Evolutionary conservation across 2,888 invertebrate species (phyloP).

Genomic region (Drosophila emarginata): DNA sequence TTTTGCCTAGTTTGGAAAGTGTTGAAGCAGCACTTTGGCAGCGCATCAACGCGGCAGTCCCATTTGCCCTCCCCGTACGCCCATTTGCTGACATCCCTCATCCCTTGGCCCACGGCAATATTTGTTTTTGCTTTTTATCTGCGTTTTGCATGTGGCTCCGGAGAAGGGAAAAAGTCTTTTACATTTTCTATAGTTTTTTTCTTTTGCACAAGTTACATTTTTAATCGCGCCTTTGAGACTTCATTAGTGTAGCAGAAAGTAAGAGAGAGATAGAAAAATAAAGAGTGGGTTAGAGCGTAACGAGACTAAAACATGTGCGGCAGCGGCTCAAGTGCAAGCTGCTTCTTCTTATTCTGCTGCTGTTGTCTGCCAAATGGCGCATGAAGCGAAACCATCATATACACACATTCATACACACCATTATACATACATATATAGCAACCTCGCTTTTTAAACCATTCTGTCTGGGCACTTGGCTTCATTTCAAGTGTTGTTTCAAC

Average conservation of each 20-base stretch:
- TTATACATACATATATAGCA: background rate
- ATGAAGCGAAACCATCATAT: constrained; percentile 51
- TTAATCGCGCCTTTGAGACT: constrained; percentile 78
- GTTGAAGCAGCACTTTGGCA: constrained; percentile 78
- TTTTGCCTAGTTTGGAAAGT: constrained; percentile 59
- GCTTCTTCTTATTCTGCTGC: constrained; percentile 39
- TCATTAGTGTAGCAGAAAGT: constrained; percentile 64
- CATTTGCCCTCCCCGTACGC: too few relatives aligned
- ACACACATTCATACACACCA: too few relatives aligned
- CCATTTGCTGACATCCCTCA: background rate
- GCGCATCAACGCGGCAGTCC: constrained; percentile 62
- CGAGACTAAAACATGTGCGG: constrained; percentile 62
- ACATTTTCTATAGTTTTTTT: constrained; percentile 57
- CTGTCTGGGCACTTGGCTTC: constrained; percentile 62
- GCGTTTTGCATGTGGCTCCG: constrained; percentile 61
- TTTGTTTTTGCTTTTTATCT: constrained; percentile 71
- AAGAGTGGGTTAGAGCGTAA: constrained; percentile 14
- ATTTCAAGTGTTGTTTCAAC: constrained; percentile 52
- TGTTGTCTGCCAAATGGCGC: constrained; percentile 74
- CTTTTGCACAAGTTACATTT: constrained; percentile 72
- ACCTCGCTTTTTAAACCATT: constrained; percentile 10
- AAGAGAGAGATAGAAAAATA: constrained; percentile 9
- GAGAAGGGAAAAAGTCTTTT: constrained; percentile 30
- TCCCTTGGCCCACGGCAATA: constrained; percentile 53
- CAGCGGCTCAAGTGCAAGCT: constrained; percentile 56